A percentile compares a stretch with the other conserved stretches of the same genome.
Conservation (phyloP, 2,113 vertebrate genomes). For the Alces alces region DNA sequence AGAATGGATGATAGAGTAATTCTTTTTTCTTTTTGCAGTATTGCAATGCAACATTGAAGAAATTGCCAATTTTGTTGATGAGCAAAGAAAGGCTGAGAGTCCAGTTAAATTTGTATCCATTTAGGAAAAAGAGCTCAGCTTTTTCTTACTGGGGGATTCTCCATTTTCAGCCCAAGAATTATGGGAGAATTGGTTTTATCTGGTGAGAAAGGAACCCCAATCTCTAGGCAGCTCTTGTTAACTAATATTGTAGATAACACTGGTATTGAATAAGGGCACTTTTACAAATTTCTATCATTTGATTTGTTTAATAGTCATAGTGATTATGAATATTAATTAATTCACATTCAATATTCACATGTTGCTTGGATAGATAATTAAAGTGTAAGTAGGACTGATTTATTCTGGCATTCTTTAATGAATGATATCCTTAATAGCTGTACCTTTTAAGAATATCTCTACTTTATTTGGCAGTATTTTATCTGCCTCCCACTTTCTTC, state of each 20-base stretch:
- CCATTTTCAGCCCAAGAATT: background rate
- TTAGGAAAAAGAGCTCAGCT: background rate
- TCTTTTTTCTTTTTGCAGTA: background rate
- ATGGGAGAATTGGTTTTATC: background rate
- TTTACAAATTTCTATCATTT: background rate
- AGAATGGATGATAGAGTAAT: background rate
- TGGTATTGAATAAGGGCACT: background rate
- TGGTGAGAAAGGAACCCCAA: background rate
- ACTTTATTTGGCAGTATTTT: conserved; percentile 4
- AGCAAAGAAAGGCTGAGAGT: background rate
- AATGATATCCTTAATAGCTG: background rate
- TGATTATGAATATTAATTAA: background rate
- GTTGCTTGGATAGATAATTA: background rate
- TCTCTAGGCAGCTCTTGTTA: background rate
- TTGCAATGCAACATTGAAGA: background rate
- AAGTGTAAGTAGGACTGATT: background rate
- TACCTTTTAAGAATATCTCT: background rate
- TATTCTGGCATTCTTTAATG: background rate
- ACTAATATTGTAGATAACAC: background rate
- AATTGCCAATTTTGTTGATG: background rate
- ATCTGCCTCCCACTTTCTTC: background rate
- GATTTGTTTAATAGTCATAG: background rate
- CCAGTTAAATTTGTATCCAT: background rate
- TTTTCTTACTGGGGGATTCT: background rate
- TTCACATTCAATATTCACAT: background rate